Evolutionary conservation across 23 tunicate genomes (phyloP).

Genomic region (Halocynthia aurantium): DNA sequence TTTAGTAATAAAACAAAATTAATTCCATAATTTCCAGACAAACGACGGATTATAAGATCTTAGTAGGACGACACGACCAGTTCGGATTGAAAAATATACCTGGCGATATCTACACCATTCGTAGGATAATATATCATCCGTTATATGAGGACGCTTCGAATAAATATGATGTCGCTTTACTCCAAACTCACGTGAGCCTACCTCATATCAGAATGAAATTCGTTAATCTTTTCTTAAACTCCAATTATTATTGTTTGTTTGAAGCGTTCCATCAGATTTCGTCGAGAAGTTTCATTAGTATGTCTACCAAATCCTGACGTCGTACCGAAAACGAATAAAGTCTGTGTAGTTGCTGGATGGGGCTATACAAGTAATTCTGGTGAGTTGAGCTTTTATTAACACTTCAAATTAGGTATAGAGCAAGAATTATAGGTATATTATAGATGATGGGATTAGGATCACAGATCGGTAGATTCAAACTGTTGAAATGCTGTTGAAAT

Average conservation of each 20-base stretch:
- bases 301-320: slow-evolving; percentile 70
- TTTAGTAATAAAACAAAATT: no score
- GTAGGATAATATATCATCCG: slow-evolving; percentile 43
- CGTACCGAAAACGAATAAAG: slow-evolving; percentile 23
- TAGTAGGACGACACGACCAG: slow-evolving; percentile 44
- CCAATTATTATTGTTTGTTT: background rate
- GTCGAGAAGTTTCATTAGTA: slow-evolving; percentile 48
- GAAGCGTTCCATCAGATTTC: slow-evolving; percentile 30
- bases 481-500: no score
- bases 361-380: slow-evolving; percentile 53
- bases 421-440: no score
- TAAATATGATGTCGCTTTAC: slow-evolving; percentile 43
- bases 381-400: background rate
- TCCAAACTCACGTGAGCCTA: slow-evolving; percentile 24
- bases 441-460: no score
- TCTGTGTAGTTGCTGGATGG: slow-evolving; percentile 56
- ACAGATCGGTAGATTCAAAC: no score
- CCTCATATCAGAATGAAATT: background rate
- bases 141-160: slow-evolving; percentile 41
- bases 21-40: slow-evolving; percentile 2
- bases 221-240: background rate
- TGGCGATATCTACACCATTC: slow-evolving; percentile 26
- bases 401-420: no score
- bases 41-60: slow-evolving; percentile 32
- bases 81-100: slow-evolving; percentile 2